These are phyloP conservation scores for Heteractis magnifica DNA, from an alignment of 92 coral and sea anemone genomes.

Conservation along the genomic window DNA sequence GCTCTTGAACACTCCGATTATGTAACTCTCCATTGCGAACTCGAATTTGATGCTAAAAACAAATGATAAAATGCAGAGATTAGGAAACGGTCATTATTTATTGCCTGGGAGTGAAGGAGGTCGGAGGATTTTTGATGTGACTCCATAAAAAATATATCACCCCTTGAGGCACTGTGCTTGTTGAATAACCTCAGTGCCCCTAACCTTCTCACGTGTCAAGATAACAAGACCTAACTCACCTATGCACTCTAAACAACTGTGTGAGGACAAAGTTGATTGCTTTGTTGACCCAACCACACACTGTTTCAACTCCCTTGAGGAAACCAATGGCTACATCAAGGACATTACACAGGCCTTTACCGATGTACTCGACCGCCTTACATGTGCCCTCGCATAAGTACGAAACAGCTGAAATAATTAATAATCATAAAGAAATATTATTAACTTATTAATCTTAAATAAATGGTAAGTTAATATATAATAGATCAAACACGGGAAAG, in stretches of 20 bases:
- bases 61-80: not conserved
- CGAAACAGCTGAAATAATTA: slow-evolving; percentile 58
- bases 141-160: too few species aligned
- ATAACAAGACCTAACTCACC: slow-evolving; percentile 37
- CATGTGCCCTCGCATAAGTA: slow-evolving; percentile 90
- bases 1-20: slow-evolving; percentile 50
- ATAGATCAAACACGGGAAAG: too few species aligned
- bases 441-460: not conserved
- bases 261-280: slow-evolving; percentile 84
- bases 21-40: slow-evolving; percentile 72
- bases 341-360: slow-evolving; percentile 82
- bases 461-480: too few species aligned
- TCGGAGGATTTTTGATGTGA: too few species aligned
- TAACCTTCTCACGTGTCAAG: too few species aligned
- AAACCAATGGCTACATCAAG: slow-evolving; percentile 86
- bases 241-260: slow-evolving; percentile 82
- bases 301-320: slow-evolving; percentile 71
- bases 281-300: slow-evolving; percentile 86
- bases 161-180: too few species aligned
- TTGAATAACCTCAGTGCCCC: too few species aligned
- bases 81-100: too few species aligned
- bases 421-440: not conserved
- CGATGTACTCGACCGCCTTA: slow-evolving; percentile 69
- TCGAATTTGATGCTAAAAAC: slow-evolving; percentile 81
- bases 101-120: too few species aligned